Conservation (phyloP, 2,888 invertebrate genomes). For the Stratiomys singularior region DNA sequence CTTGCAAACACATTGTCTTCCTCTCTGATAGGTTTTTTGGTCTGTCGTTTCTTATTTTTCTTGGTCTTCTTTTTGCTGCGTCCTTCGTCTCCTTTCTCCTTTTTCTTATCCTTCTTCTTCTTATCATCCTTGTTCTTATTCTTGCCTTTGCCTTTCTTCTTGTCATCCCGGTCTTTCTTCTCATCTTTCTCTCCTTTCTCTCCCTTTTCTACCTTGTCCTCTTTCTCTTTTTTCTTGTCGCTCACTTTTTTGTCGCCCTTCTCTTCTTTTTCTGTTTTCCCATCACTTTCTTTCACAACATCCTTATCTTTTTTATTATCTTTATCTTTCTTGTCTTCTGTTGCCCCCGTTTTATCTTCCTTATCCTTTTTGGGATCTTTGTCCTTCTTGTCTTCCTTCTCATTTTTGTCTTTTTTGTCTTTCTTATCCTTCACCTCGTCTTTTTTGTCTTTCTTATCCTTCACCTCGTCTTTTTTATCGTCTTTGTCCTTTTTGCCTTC, state of each 20-base stretch:
- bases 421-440: conserved; percentile 25
- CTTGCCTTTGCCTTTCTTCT: conserved; percentile 17
- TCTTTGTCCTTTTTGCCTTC: conserved; percentile 23
- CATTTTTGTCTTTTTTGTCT: conserved; percentile 36
- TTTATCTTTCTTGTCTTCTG: conserved; percentile 17
- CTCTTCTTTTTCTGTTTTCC: neutral
- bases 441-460: conserved; percentile 4
- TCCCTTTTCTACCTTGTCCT: conserved; percentile 3
- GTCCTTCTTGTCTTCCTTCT: neutral
- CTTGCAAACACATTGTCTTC: neutral
- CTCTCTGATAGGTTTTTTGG: conserved; percentile 4
- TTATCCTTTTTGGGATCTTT: conserved; percentile 36
- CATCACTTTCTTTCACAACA: neutral
- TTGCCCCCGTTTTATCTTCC: neutral
- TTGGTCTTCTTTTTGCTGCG: conserved; percentile 2
- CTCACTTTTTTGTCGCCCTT: conserved; percentile 4
- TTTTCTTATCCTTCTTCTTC: neutral
- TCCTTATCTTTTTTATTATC: conserved; percentile 33
- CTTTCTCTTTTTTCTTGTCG: conserved; percentile 16
- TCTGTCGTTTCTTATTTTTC: neutral
- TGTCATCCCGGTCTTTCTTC: neutral
- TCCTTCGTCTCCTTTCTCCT: neutral
- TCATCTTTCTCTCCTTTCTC: conserved; percentile 19
- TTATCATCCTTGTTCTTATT: neutral
- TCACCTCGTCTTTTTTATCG: conserved; percentile 9